Evolutionary conservation across 2,113 vertebrate species (phyloP), one percentile per base, ranked within the genome.

Genomic region (Macaca nemestrina): DNA sequence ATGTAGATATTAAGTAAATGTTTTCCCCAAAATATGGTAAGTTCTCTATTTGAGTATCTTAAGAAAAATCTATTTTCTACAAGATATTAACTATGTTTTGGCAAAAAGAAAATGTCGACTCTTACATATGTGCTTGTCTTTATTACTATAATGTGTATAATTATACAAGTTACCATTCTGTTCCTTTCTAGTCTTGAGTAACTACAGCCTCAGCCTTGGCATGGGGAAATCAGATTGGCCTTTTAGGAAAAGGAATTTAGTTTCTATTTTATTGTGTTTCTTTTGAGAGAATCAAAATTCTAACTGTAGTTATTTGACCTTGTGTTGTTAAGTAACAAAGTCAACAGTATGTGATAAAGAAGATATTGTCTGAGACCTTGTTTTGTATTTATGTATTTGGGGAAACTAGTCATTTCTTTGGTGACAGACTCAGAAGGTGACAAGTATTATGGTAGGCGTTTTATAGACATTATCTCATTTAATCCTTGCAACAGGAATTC

Each of bases 381-480:
- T 45, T 96, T 92, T 67, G 75, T 32, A 80, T 23, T 93, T 30
- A 75, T 40, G 84, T 88, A 79, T 25, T 8, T 27, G 20, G 16
- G 13, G 9, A 45, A 95, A 59, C 55, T 92, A 38, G 89, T 57
- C 16, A 76, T 73, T 97, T 90, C 18, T 67, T 92, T 80, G 43
- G 23, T 30, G 5, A 64, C 52, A 92, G 57, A 52, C 52, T 80
- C 22, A 70, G 3, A 32, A 90, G 43, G 23, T 81, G 43, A 85
- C 72, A 55, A 79, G 32, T 86, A 83, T 40, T 64, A 64, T 59
- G 40, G 43, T 40, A 35, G 35, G 2, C 35, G 73, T 55, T 95
- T 93, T 83, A 22, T 40, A 67, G 59, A 89, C 27, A 32, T 68
- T 87, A 70, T 86, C 85, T 86, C 22, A 88, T 91, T 93, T 91